Evolutionary conservation across 2,113 vertebrate genomes (phyloP).

Genomic region (Spermophilus dauricus): DNA sequence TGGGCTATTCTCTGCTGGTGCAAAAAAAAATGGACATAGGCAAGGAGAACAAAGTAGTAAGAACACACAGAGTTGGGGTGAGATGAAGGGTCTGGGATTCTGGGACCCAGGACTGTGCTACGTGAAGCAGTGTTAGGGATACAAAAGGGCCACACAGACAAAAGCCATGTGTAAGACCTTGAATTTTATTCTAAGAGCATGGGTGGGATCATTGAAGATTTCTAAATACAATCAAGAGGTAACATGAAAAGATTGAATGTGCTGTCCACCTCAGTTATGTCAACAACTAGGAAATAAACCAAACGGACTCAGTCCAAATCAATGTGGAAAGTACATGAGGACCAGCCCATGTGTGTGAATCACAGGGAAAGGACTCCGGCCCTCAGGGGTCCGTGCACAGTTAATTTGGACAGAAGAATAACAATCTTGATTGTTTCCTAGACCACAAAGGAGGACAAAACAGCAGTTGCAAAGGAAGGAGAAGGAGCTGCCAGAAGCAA

Average conservation of each 20-base stretch:
- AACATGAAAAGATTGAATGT: not conserved
- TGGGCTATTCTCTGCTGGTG: not conserved
- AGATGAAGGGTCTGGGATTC: not conserved
- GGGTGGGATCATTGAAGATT: not conserved
- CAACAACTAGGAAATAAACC: not conserved
- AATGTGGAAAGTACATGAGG: not conserved
- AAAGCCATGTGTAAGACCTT: not conserved
- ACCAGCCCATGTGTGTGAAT: not conserved
- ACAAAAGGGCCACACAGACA: too few species aligned
- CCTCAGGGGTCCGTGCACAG: not conserved
- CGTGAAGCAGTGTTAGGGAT: not conserved
- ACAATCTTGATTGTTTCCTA: not conserved
- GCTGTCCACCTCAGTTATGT: not conserved
- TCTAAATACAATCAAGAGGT: not conserved
- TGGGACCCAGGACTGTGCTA: fast-evolving
- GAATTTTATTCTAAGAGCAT: not conserved
- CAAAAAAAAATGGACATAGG: too few species aligned
- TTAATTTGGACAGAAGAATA: constrained; percentile 15
- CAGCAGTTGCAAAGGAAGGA: not conserved
- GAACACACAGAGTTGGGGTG: fast-evolving
- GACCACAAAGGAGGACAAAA: not conserved
- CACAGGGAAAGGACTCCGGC: not conserved
- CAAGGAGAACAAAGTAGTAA: not conserved
- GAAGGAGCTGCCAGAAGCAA: not conserved
- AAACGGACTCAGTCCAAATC: not conserved